Evolutionary conservation across 2,888 invertebrate genomes (phyloP).

Genomic region (Drosophila vallismaia): DNA sequence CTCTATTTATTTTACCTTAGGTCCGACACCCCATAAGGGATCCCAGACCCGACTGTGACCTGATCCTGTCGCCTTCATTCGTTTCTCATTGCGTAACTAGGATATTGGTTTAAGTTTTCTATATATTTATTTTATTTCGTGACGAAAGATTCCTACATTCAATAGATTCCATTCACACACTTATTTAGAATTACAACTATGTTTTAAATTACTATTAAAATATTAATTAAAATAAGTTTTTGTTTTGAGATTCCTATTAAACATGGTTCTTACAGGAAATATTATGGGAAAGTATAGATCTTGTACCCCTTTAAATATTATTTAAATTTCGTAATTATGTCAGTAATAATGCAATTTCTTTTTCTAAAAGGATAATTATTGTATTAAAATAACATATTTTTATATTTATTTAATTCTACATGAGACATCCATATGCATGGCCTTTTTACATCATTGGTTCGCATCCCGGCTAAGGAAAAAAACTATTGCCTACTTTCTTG

Average conservation of each 20-base stretch:
- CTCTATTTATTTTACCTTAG: slow-evolving; percentile 60
- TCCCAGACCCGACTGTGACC: slow-evolving; percentile 7
- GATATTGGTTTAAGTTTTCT: slow-evolving; percentile 29
- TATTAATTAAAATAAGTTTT: slow-evolving; percentile 7
- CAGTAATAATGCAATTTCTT: background rate
- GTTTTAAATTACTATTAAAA: slow-evolving; percentile 27
- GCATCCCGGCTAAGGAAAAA: background rate
- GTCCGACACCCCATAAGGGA: slow-evolving; percentile 10
- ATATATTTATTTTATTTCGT: slow-evolving; percentile 62
- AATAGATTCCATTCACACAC: slow-evolving; percentile 14
- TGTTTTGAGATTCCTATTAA: background rate
- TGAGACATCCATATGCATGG: background rate
- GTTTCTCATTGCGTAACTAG: slow-evolving; percentile 26
- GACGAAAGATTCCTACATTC: slow-evolving; percentile 27
- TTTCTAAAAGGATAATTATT: background rate
- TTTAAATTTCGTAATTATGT: background rate
- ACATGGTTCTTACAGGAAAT: background rate
- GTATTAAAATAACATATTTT: background rate
- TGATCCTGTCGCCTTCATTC: slow-evolving; percentile 8
- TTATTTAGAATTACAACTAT: slow-evolving; percentile 48
- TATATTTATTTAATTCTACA: background rate
- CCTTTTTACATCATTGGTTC: background rate
- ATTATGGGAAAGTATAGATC: too few relatives aligned
- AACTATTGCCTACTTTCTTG: slow-evolving; percentile 51
- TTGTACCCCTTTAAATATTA: background rate